Evolutionary conservation across 2,113 vertebrate species (phyloP), one percentile per base, ranked within the genome.

Genomic region (Microtus ochrogaster): DNA sequence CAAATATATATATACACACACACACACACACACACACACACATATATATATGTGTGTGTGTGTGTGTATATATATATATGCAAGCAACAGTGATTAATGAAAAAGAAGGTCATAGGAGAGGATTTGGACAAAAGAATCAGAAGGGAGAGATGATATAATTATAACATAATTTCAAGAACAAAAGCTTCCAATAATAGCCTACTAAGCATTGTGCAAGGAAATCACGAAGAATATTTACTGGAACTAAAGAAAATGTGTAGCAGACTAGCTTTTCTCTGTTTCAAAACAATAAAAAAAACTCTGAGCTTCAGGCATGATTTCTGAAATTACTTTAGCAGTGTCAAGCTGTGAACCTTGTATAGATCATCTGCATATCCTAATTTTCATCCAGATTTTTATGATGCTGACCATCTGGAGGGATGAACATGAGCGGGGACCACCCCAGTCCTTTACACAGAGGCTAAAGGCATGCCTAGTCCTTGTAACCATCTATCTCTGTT

Each of bases 401-500:
- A 94, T 88, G 94, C 96, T 97, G 97, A 90, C 97, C 98, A 97
- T 97, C 97, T 98, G 98, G 96, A 95, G 96, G 92, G 96, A 65
- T 74, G 89, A 95, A 82, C 84, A 47, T 83, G 94, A 73, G 96
- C 96, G 97, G 94, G 91, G 96, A 97, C 94, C 73, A 90, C 86
- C 93, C 91, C 92, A 89, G 90, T 95, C 91, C 94, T 97, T 95
- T 92, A 78, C 83, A 81, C 95, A 97, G 94, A 97, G 95, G 86
- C 74, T 96, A 89, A 95, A 96, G 94, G 92, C 96, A 79, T 73
- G 85, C 94, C 97, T 96, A 92, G 93, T 97, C 90, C 95, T 97
- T 94, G 82, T 74, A 87, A 94, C 96, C 96, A 95, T 90, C 85
- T 91, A 91, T 97, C 96, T 96, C 91, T 91, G 83, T 97, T 92